These are phyloP conservation scores for Balaeniceps rex DNA, from an alignment of 2,113 vertebrate genomes.

Conservation along the genomic window DNA sequence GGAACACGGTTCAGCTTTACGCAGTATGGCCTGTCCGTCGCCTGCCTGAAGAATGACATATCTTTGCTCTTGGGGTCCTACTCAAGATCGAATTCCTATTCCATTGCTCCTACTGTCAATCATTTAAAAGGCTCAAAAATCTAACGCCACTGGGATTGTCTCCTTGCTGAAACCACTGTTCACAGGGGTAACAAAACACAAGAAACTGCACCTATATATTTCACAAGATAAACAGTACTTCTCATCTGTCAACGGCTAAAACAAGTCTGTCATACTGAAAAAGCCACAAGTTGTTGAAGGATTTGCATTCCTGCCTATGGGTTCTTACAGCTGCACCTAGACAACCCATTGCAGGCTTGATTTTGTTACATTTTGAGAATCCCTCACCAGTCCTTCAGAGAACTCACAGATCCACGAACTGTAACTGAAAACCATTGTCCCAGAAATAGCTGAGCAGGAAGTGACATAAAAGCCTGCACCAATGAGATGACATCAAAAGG, in stretches of 20 bases:
- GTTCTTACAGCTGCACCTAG: neutral
- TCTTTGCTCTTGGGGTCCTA: neutral
- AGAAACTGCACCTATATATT: neutral
- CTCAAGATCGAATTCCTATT: rapidly evolving
- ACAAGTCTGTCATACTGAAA: neutral
- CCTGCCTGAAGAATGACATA: neutral
- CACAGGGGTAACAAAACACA: neutral
- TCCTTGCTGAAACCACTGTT: neutral
- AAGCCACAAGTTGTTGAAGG: neutral
- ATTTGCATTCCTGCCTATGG: neutral
- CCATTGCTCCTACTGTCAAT: neutral
- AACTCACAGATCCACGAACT: neutral
- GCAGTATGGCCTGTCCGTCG: neutral
- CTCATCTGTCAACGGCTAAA: neutral
- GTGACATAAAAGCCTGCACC: neutral
- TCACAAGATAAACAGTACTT: neutral
- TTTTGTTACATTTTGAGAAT: neutral
- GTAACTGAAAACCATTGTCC: neutral
- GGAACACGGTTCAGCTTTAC: neutral
- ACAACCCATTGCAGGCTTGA: neutral
- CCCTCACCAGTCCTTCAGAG: neutral
- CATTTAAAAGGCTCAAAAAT: neutral
- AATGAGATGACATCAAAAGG: neutral
- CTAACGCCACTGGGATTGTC: neutral
- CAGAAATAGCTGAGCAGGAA: neutral